phyloP scores from a whole-genome alignment of 2,888 invertebrate species.

The Lymantria monacha region DNA sequence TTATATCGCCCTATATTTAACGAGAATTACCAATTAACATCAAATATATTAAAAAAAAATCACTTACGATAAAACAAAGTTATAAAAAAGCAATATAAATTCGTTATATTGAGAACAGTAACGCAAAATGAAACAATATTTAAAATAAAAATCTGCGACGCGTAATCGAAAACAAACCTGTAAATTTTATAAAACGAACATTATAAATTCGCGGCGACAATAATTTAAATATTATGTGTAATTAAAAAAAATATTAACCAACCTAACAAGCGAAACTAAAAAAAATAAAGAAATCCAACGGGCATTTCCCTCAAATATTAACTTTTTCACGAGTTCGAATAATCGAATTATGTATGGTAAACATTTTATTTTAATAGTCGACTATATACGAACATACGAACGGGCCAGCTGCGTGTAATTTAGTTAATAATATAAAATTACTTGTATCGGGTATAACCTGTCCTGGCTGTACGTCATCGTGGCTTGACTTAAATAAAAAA shows the following conservation, averaged over 20 bases:
- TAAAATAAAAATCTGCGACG: conserved; percentile 15
- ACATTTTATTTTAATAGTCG: conserved; percentile 66
- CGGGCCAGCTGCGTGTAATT: conserved; percentile 62
- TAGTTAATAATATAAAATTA: conserved; percentile 73
- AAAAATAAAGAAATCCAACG: conserved; percentile 15
- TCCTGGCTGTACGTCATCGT: conserved; percentile 36
- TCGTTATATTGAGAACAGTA: conserved; percentile 4
- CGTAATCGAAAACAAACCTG: conserved; percentile 24
- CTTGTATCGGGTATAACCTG: conserved; percentile 55
- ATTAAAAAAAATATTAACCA: conserved; percentile 29
- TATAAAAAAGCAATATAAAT: conserved; percentile 17
- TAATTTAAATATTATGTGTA: conserved; percentile 21
- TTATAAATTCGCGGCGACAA: conserved; percentile 4
- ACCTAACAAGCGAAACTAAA: conserved; percentile 16
- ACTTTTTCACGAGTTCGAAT: conserved; percentile 48
- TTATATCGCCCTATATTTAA: conserved; percentile 12
- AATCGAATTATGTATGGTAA: conserved; percentile 73
- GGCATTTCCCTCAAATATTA: conserved; percentile 27
- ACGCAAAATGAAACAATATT: conserved; percentile 5
- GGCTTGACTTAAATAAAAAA: conserved; percentile 15
- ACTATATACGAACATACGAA: conserved; percentile 44
- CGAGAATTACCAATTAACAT: conserved; percentile 10
- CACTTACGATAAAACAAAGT: conserved; percentile 9
- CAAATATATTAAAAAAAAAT: conserved; percentile 8
- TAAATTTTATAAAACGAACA: conserved; percentile 27